phyloP scores from a whole-genome alignment of 1,140 invertebrate genomes.

The Chionoecetes opilio region DNA sequence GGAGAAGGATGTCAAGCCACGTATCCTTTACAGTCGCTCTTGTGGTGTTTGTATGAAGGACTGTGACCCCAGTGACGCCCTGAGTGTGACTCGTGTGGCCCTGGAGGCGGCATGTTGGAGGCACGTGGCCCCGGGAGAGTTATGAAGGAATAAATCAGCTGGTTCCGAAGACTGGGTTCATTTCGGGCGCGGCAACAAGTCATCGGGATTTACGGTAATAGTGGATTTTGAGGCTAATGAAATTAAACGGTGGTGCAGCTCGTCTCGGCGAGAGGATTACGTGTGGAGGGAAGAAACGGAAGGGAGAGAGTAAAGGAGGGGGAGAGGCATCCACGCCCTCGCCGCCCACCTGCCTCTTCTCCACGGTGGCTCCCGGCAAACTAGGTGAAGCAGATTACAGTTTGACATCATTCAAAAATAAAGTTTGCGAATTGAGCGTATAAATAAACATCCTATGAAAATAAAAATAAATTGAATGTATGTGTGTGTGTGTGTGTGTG shows the following conservation, averaged over 20 bases:
- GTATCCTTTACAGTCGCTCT: neutral
- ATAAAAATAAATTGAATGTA: too few species aligned
- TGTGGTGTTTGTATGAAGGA: neutral
- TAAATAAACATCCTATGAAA: too few species aligned
- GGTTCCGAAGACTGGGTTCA: slow-evolving; percentile 27
- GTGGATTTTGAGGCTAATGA: slow-evolving; percentile 54
- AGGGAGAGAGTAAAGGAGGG: neutral
- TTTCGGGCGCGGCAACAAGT: slow-evolving; percentile 16
- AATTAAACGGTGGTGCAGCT: slow-evolving; percentile 41
- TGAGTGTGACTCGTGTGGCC: neutral
- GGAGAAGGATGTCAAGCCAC: slow-evolving; percentile 6
- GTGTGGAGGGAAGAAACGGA: neutral
- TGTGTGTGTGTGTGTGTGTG: neutral
- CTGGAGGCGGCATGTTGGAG: neutral
- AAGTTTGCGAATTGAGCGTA: neutral
- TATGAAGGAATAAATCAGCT: slow-evolving; percentile 45
- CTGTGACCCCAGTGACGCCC: neutral
- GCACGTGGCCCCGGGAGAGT: neutral
- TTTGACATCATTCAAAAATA: neutral
- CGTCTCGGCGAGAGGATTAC: neutral
- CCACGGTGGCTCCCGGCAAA: neutral
- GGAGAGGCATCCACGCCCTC: neutral
- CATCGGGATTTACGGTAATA: slow-evolving; percentile 46
- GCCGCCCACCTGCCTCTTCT: neutral
- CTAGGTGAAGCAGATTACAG: neutral